Evolutionary conservation across 2,888 invertebrate species (phyloP).

Genomic region (Melanotus villosus): DNA sequence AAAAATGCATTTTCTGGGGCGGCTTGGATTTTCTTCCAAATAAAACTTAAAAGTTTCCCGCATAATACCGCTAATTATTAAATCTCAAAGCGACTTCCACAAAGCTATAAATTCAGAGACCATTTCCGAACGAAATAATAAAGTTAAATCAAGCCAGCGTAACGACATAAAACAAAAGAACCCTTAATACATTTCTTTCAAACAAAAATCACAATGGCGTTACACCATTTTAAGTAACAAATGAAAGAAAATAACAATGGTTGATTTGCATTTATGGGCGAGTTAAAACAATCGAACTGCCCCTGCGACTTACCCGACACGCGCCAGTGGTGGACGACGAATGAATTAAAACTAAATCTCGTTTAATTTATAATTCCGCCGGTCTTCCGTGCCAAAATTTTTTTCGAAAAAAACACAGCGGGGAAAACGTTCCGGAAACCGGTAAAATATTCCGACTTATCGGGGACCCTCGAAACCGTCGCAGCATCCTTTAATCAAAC

Average conservation of each 20-base stretch:
- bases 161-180: conserved; percentile 62
- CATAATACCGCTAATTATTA: conserved; percentile 49
- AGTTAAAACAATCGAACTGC: conserved; percentile 62
- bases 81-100: conserved; percentile 51
- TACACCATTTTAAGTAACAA: conserved; percentile 63
- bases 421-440: background rate
- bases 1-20: no score
- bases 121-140: conserved; percentile 63
- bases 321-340: conserved; percentile 37
- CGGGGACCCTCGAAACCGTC: conserved; percentile 11
- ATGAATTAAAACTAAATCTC: conserved; percentile 42
- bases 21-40: background rate
- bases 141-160: conserved; percentile 62
- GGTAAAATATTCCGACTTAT: background rate
- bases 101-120: conserved; percentile 63
- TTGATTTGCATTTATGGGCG: conserved; percentile 64
- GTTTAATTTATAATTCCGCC: conserved; percentile 31
- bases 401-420: background rate
- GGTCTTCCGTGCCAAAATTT: background rate
- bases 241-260: conserved; percentile 62
- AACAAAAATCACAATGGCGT: conserved; percentile 59
- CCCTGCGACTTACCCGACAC: conserved; percentile 38
- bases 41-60: conserved; percentile 38
- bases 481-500: conserved; percentile 51
- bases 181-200: conserved; percentile 62